Conservation (phyloP, 1,140 invertebrate species). For the Calosoma granatense region DNA sequence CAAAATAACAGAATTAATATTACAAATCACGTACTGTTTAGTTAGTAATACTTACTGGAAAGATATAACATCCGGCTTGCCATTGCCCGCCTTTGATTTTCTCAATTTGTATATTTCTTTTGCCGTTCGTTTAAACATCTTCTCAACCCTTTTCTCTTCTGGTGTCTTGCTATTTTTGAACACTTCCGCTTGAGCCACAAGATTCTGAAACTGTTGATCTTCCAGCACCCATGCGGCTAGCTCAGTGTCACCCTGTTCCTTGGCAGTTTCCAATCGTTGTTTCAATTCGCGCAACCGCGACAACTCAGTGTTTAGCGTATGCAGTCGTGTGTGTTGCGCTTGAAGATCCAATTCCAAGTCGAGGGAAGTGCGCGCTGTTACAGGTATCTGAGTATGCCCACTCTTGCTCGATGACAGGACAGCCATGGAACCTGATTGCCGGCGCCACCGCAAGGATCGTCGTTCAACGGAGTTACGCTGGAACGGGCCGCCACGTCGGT, state of each 20-base stretch:
- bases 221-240: slow-evolving; percentile 76
- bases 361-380: slow-evolving; percentile 70
- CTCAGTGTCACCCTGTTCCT: slow-evolving; percentile 64
- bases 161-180: slow-evolving; percentile 50
- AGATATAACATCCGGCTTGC: slow-evolving; percentile 81
- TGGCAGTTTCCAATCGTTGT: slow-evolving; percentile 59
- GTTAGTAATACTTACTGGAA: slow-evolving; percentile 73
- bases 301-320: slow-evolving; percentile 75
- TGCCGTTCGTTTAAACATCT: slow-evolving; percentile 74
- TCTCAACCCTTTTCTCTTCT: slow-evolving; percentile 68
- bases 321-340: slow-evolving; percentile 74
- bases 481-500: slow-evolving; percentile 69
- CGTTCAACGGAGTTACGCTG: slow-evolving; percentile 82
- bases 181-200: slow-evolving; percentile 55
- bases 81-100: slow-evolving; percentile 76
- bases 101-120: slow-evolving; percentile 83
- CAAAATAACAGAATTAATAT: slow-evolving; percentile 12
- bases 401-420: slow-evolving; percentile 22
- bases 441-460: slow-evolving; percentile 69
- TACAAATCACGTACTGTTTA: neutral
- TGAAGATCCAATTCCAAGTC: slow-evolving; percentile 86
- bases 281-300: slow-evolving; percentile 70
- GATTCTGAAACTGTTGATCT: slow-evolving; percentile 72
- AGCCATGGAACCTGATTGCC: slow-evolving; percentile 35
- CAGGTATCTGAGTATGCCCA: slow-evolving; percentile 40